Evolutionary conservation across 2,797 vertebrate genomes (phyloP), one percentile per base, ranked within the genome.

Genomic region (Sebastolobus altivelis): DNA sequence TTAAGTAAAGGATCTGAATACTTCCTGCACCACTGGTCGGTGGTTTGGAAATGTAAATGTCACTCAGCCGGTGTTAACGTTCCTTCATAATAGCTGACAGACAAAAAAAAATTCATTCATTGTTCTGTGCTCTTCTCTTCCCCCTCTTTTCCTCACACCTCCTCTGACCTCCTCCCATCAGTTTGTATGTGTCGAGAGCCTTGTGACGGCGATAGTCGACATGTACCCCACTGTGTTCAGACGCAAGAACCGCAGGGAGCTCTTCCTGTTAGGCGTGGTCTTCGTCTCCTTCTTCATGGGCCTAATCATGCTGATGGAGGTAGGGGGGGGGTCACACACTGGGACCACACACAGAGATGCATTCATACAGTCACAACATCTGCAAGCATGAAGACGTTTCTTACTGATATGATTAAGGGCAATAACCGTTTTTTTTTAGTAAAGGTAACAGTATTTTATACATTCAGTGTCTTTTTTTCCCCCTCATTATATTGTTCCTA

Each of bases 251-350:
- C 95, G 96, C 74, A 94, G 98, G 37, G 97, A 98, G 94, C 93
- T 92, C 56, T 97, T 99, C 81, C 97, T 99, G 83, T 86, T 98
- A 3, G 88, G 65, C 0, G 94, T 98, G 72, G 94, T 93, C 4
- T 6, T 96, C n/a, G 6, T 96, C 76, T 98, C 97, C 10, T 99
- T 96, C 84, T 91, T 98, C 9, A 87, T 98, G 0, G 98, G 98
- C 27, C 93, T 98, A 75, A 85, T 97, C 92, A 98, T 98, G 97
- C 95, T 99, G 82, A 99, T 97, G 63, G 97, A 99, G 98, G 98
- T 98, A 90, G 20, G 77, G 49, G 14, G 22, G 18, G 65, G 18
- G 12, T 76, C 74, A 61, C 31, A 59, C 38, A 70, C 65, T 16
- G 59, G 61, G 62, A 61, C 66, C 76, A 77, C 75, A 83, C 72